Base-by-base conservation (phyloP, 2,113 vertebrate species). In the Ptilonorhynchus violaceus region DNA sequence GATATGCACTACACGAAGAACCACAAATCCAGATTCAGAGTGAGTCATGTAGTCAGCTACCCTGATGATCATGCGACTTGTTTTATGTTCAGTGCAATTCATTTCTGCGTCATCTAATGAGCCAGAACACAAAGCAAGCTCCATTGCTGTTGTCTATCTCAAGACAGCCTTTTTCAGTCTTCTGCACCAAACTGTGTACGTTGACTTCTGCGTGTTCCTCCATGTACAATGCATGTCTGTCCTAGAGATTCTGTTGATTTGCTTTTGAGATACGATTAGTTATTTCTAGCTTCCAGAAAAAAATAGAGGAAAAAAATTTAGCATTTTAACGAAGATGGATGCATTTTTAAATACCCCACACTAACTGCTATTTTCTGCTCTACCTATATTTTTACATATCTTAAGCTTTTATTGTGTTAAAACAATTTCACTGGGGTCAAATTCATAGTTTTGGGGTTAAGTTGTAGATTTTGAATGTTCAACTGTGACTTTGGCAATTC, bases 141-240 rank as follows among this genome's bases (percentile, higher is more conserved):
- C 41, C 58, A 60, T 4, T 3, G 1, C 12, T 3, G 0, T 1
- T 46, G 6, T 30, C 52, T 53, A 0, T 35, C 23, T 47, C n/a
- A 31, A 52, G 19, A 37, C 2, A 6, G 21, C 23, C 37, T 67
- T 86, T 72, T 39, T 9, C 39, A 42, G 37, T 42, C 33, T 42
- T 58, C 37, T 63, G 8, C 28, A 56, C 2, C 22, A 47, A 49
- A 60, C 30, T 46, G 3, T 22, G 13, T 5, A 27, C 9, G 23
- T 23, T 2, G 1, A 9, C 13, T 49, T 85, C 27, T 46, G 5
- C 42, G 14, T 60, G 11, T 16, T 41, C 22, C 22, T 67, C 13
- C 13, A 16, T 10, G 15, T 25, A 22, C 24, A 75, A 7, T 0
- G 0, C 24, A 47, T 10, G 8, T 53, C 41, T 72, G 20, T 14